phyloP scores from a whole-genome alignment of 2,113 vertebrate genomes.

The Dendropsophus ebraccatus region DNA sequence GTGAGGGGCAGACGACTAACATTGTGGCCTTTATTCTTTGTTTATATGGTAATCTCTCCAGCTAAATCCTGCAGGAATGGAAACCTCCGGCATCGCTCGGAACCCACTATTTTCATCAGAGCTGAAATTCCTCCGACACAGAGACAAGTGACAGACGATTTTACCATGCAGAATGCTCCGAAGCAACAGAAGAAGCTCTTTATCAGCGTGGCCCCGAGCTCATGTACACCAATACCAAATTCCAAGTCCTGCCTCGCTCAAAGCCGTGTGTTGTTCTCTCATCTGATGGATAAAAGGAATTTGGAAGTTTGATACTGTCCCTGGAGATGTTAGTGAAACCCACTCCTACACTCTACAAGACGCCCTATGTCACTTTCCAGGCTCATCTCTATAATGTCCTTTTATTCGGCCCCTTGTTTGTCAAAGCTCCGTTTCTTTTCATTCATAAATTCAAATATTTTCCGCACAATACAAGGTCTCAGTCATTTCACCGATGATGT shows the following conservation, averaged over 20 bases:
- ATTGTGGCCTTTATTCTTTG: slow-evolving; percentile 39
- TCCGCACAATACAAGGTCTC: background rate
- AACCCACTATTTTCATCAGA: slow-evolving; percentile 64
- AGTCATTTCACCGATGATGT: background rate
- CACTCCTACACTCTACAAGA: slow-evolving; percentile 70
- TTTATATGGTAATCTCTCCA: slow-evolving; percentile 47
- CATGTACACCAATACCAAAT: slow-evolving; percentile 73
- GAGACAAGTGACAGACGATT: slow-evolving; percentile 73
- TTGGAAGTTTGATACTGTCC: slow-evolving; percentile 88
- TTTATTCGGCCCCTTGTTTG: background rate
- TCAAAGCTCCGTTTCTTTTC: background rate
- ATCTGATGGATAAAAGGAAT: slow-evolving; percentile 84
- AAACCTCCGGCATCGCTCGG: slow-evolving; percentile 63
- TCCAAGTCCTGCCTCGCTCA: slow-evolving; percentile 76
- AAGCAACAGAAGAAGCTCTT: slow-evolving; percentile 84
- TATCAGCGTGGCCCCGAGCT: slow-evolving; percentile 94
- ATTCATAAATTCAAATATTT: background rate
- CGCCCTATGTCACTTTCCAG: slow-evolving; percentile 63
- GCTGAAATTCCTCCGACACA: slow-evolving; percentile 65
- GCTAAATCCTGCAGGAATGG: slow-evolving; percentile 54
- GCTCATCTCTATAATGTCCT: slow-evolving; percentile 64
- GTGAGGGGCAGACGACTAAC: background rate
- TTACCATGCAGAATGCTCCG: slow-evolving; percentile 68
- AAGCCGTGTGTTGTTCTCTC: slow-evolving; percentile 90
- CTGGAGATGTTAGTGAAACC: slow-evolving; percentile 84